phyloP scores from a whole-genome alignment of 2,888 invertebrate species.

The Strigamia transsilvanica region DNA sequence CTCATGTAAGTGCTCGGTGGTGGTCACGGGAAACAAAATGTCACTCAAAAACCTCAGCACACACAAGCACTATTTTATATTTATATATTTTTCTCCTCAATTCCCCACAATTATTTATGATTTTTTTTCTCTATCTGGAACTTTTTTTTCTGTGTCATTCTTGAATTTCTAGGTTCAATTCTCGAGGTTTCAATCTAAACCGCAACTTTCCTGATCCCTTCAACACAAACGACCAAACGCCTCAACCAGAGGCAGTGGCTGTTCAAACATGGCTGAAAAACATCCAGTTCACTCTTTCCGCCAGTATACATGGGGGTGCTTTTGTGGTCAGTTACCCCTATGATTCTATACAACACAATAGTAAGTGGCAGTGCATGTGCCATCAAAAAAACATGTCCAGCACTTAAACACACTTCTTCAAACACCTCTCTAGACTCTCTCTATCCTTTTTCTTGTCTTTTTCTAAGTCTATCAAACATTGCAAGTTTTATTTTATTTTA shows the following conservation, averaged over 20 bases:
- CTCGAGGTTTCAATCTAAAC: slow-evolving; percentile 88
- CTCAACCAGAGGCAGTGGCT: slow-evolving; percentile 93
- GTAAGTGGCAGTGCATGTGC: slow-evolving; percentile 70
- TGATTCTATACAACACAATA: slow-evolving; percentile 92
- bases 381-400: not conserved
- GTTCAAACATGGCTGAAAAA: slow-evolving; percentile 93
- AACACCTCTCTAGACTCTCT: not conserved
- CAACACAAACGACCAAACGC: slow-evolving; percentile 81
- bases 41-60: not conserved
- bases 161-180: slow-evolving; percentile 74
- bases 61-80: not conserved
- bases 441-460: not conserved
- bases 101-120: not conserved
- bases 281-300: slow-evolving; percentile 91
- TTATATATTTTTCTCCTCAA: not conserved
- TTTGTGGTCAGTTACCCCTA: slow-evolving; percentile 98
- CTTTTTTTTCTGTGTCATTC: slow-evolving; percentile 28
- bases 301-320: slow-evolving; percentile 93
- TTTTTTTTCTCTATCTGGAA: not conserved
- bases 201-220: slow-evolving; percentile 96
- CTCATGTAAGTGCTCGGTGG: slow-evolving; percentile 77
- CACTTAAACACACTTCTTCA: slow-evolving; percentile 2
- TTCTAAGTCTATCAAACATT: not conserved
- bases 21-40: not conserved
- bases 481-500: not conserved